Percentiles rank a stretch among this genome's conserved stretches.
These are phyloP conservation scores for Muscicapa comitata DNA, from an alignment of 2,797 vertebrate species.

Conservation along the genomic window DNA sequence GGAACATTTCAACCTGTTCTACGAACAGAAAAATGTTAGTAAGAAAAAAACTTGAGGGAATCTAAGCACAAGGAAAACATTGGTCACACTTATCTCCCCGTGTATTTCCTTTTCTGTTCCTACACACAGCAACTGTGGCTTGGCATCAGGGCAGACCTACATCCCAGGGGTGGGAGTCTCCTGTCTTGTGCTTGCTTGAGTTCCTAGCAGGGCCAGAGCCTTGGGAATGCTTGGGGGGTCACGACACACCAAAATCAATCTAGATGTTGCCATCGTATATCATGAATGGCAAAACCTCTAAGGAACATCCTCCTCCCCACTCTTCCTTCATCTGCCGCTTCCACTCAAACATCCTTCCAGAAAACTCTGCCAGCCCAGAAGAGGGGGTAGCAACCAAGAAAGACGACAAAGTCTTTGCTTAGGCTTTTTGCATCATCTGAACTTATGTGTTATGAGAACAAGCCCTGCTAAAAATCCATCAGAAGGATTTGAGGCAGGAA, in stretches of 20 bases:
- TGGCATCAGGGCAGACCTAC: neutral
- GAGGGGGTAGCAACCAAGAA: neutral
- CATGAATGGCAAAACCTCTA: neutral
- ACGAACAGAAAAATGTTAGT: neutral
- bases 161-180: neutral
- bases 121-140: neutral
- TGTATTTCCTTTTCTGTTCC: neutral
- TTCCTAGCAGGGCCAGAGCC: neutral
- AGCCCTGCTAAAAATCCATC: neutral
- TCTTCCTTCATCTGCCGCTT: neutral
- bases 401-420: neutral
- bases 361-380: neutral
- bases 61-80: neutral
- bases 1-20: neutral
- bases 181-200: neutral
- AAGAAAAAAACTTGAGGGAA: neutral
- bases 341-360: neutral
- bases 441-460: neutral
- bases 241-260: neutral
- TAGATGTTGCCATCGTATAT: neutral
- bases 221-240: neutral
- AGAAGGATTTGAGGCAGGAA: neutral
- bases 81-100: neutral
- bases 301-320: neutral
- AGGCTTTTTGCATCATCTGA: neutral